Evolutionary conservation across 1,140 invertebrate species (phyloP), one percentile per base, ranked within the genome.

Genomic region (Ceratosolen solmsi): DNA sequence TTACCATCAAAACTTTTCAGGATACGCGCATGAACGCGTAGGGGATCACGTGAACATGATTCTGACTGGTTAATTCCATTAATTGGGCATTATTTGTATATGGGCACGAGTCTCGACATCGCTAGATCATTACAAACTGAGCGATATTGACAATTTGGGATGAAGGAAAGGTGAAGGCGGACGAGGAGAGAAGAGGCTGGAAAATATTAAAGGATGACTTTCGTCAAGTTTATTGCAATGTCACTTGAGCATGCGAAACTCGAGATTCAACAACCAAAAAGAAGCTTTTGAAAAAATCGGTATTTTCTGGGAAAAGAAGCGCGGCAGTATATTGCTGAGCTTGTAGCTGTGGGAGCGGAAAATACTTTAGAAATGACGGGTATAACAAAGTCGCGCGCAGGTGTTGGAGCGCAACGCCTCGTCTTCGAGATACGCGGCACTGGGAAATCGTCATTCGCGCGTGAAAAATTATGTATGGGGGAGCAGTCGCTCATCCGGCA

Each of bases 391-490:
- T 54, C 58, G 27, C 58, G 25, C 7, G 2, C n/a, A 60, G 25
- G 25, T 60, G 25, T 60, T 60, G n/a, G 13, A 60, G 58, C 5
- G 58, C 13, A 60, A 0, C 11, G 11, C 58, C n/a, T 11, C 54
- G 3, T 56, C 54, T 56, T 56, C 9, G 22, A n/a, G 22, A 22
- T 2, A 3, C n/a, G 3, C 22, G 54, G n/a, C 54, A 56, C 11
- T n/a, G 2, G 54, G 3, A n/a, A 56, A 56, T 3, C 58, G 13
- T 60, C 11, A 60, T 60, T 60, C 58, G 25, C 25, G 25, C 27
- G 58, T 60, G 58, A 60, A n/a, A n/a, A 60, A 60, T 60, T 60
- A 30, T 30, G 7, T 60, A 60, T 60, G 58, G 58, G 25, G 11
- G n/a, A 60, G 27, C 27, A 60, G 58, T 60, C 51, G 51, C 20